Conservation (phyloP, 2,888 invertebrate species). For the Cecidostiba fungosa region DNA sequence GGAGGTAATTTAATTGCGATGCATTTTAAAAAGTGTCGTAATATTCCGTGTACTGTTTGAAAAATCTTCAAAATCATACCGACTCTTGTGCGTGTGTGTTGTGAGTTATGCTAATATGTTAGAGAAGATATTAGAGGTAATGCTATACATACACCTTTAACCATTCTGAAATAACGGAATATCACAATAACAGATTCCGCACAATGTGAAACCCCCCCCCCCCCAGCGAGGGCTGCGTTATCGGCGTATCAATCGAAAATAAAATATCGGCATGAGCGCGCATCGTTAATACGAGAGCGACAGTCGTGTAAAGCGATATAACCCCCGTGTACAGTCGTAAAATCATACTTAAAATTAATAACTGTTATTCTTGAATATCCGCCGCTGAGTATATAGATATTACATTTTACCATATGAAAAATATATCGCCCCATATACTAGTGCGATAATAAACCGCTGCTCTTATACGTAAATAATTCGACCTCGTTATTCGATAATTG, state of each 20-base stretch:
- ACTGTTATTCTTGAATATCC: constrained; percentile 25
- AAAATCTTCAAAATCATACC: not conserved
- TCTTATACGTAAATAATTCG: constrained; percentile 46
- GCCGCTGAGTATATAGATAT: not conserved
- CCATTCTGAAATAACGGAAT: too few relatives aligned
- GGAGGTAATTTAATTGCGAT: not conserved
- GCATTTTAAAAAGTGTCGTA: not conserved
- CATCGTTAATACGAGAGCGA: not conserved
- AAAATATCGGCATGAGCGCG: not conserved
- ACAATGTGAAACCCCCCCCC: too few relatives aligned
- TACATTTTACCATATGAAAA: constrained; percentile 18
- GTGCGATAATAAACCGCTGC: constrained; percentile 43
- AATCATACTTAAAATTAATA: constrained; percentile 30
- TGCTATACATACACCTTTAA: too few relatives aligned
- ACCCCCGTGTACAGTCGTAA: not conserved
- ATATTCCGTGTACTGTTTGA: not conserved
- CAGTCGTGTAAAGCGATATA: too few relatives aligned
- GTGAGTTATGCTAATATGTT: too few relatives aligned
- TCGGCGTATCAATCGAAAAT: not conserved
- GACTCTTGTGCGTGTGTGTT: too few relatives aligned
- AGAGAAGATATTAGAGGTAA: too few relatives aligned
- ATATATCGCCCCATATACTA: constrained; percentile 14
- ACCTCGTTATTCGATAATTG: constrained; percentile 59
- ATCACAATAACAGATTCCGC: too few relatives aligned
- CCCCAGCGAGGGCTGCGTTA: not conserved